Percentiles rank a stretch among this genome's conserved stretches.
These are phyloP conservation scores for Dasypus novemcinctus DNA, from an alignment of 2,113 vertebrate genomes.

Conservation along the genomic window DNA sequence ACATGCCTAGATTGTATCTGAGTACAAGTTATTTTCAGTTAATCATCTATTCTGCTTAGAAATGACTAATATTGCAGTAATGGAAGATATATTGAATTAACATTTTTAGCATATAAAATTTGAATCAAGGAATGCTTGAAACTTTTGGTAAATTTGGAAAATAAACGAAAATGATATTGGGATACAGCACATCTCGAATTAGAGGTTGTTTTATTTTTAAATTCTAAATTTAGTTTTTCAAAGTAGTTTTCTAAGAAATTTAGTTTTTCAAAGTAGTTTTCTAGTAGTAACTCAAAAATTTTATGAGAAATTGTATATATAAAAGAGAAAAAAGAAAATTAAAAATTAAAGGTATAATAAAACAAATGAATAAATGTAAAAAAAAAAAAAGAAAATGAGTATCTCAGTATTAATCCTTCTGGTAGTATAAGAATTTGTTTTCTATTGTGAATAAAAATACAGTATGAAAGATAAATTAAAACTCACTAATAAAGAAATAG, in stretches of 20 bases:
- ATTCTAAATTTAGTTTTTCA: too few relatives aligned
- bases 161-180: neutral
- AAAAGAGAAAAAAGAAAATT: too few relatives aligned
- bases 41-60: neutral
- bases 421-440: neutral
- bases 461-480: neutral
- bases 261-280: too few relatives aligned
- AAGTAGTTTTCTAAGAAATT: too few relatives aligned
- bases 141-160: neutral
- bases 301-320: too few relatives aligned
- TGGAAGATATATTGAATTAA: neutral
- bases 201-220: too few relatives aligned
- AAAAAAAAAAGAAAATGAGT: neutral
- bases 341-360: too few relatives aligned
- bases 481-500: neutral
- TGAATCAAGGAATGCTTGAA: neutral
- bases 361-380: too few relatives aligned
- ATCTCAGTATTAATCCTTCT: neutral
- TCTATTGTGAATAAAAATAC: neutral
- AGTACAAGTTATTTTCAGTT: conserved; percentile 47
- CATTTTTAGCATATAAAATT: neutral
- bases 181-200: too few relatives aligned
- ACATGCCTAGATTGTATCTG: neutral
- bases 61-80: neutral
- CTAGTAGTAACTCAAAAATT: too few relatives aligned